Conservation (phyloP, 2,888 invertebrate genomes). For the Slavum lentiscoides region DNA sequence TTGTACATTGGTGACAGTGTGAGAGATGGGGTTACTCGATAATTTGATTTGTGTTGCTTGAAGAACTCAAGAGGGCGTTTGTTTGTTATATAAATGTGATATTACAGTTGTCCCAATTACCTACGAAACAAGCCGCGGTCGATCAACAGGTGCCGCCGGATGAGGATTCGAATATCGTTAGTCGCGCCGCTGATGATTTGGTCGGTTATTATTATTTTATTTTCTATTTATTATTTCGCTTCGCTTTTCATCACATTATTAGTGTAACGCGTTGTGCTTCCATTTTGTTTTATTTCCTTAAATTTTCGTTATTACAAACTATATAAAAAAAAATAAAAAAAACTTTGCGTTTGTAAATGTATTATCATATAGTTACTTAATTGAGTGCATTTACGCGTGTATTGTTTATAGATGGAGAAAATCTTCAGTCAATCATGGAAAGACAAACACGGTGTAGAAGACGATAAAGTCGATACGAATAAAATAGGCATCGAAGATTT, state of each 20-base stretch:
- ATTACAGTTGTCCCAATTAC: slow-evolving; percentile 49
- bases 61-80: too few relatives aligned
- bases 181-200: slow-evolving; percentile 36
- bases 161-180: slow-evolving; percentile 31
- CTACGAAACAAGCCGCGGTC: slow-evolving; percentile 28
- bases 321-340: too few relatives aligned
- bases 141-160: slow-evolving; percentile 8
- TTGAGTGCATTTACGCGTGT: too few relatives aligned
- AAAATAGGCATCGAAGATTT: slow-evolving; percentile 64
- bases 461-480: slow-evolving; percentile 56
- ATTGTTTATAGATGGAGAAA: slow-evolving; percentile 77
- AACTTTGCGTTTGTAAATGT: too few relatives aligned
- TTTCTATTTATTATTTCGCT: slow-evolving; percentile 7
- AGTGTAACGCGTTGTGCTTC: slow-evolving; percentile 11
- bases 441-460: slow-evolving; percentile 73
- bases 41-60: too few relatives aligned
- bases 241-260: slow-evolving; percentile 12
- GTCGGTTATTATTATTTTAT: slow-evolving; percentile 32
- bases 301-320: too few relatives aligned
- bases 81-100: slow-evolving; percentile 23
- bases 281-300: slow-evolving; percentile 1
- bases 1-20: too few relatives aligned
- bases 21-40: too few relatives aligned
- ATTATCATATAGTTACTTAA: background rate
- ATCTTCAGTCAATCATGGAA: slow-evolving; percentile 90